Evolutionary conservation across 2,797 vertebrate species (phyloP).

Genomic region (Uromys caudimaculatus): DNA sequence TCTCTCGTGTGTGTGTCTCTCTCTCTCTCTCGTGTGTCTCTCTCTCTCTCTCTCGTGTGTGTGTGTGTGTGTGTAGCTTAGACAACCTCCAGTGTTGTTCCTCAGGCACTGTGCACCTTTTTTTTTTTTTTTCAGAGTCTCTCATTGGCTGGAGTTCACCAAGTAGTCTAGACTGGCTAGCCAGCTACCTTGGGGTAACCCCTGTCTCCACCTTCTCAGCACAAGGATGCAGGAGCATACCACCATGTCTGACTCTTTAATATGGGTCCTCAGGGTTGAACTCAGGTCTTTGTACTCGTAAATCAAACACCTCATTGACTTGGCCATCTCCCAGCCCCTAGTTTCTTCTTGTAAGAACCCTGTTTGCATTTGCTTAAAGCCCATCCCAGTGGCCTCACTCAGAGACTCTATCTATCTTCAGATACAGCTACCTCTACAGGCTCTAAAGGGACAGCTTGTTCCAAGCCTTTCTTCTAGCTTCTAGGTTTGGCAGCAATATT

Average conservation of each 20-base stretch:
- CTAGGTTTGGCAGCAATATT: accelerated
- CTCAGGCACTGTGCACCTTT: background rate
- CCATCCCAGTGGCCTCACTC: background rate
- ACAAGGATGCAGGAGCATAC: background rate
- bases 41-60: background rate
- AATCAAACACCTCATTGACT: background rate
- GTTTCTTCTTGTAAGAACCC: background rate
- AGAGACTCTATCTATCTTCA: background rate
- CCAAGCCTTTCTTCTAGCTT: background rate
- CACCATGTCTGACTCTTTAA: background rate
- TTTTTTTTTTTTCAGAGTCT: background rate
- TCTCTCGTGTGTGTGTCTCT: no score
- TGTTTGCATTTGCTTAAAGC: background rate
- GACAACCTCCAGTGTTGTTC: background rate
- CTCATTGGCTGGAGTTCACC: background rate
- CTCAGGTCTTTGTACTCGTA: background rate
- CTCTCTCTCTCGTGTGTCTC: no score
- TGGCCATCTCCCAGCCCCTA: background rate
- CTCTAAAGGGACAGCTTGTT: background rate
- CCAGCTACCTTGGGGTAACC: background rate
- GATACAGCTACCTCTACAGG: background rate
- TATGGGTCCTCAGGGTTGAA: background rate
- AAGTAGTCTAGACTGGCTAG: background rate
- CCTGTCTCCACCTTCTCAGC: no score
- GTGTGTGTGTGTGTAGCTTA: background rate